Evolutionary conservation across 1,140 invertebrate genomes (phyloP), one percentile per base, ranked within the genome.

Genomic region (Penaeus chinensis): DNA sequence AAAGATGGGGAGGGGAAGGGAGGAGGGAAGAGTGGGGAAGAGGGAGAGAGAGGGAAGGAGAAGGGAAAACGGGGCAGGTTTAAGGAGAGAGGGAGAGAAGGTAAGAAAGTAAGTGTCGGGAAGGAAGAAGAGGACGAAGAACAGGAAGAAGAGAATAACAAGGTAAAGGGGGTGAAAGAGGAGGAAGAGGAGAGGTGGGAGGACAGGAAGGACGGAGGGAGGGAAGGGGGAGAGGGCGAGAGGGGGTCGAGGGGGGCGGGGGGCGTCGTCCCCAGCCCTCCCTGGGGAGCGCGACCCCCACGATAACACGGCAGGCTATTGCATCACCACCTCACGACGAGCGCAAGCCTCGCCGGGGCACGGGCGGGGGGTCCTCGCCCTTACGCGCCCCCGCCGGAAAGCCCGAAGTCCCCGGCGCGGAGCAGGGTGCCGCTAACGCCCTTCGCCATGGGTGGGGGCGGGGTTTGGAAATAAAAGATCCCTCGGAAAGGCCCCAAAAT

Each of bases 301-400:
- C 86, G 86, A 87, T 87, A 87, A 87, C 86, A 87, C 86, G 80
- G 65, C 62, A 82, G 86, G 80, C 86, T 87, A 87, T 87, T 87
- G 86, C 86, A 83, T 83, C 86, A 87, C 86, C 80, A 63, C 66
- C 32, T 65, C 86, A 77, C 86, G 66, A 61, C 32, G 77, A 61
- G 63, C 71, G 32, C 80, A 87, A 82, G 24, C 77, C 84, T 69
- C 62, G 54, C 54, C 63, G 60, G 77, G 37, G 32, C 62, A n/a
- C 61, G 24, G 77, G 13, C 63, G 37, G 60, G 8, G 32, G 18
- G 13, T 32, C 54, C 24, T 62, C 65, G n/a, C 85, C 78, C 79
- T 82, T 76, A 27, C 74, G 54, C 13, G 27, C 65, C 65, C 47
- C 18, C 19, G 60, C 54, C 77, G 54, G 71, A 87, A 76, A 79